Evolutionary conservation across 2,797 vertebrate species (phyloP).

Genomic region (Enteromius viviparus): DNA sequence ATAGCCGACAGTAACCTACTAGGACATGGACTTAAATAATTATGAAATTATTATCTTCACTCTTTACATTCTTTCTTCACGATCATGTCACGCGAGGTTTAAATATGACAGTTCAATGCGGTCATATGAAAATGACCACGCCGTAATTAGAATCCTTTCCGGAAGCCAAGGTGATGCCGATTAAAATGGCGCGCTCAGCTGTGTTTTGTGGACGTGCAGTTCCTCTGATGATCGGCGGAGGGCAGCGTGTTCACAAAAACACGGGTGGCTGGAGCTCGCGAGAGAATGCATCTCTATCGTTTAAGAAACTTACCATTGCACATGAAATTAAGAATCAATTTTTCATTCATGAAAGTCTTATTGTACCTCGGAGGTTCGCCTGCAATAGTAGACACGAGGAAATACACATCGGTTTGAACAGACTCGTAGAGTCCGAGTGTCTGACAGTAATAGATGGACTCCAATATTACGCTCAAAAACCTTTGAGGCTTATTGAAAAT

Average conservation of each 20-base stretch:
- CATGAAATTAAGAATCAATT: conserved; percentile 56
- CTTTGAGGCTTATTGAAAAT: conserved; percentile 58
- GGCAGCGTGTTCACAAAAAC: conserved; percentile 70
- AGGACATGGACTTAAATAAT: not conserved
- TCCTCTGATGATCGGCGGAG: conserved; percentile 72
- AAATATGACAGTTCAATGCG: not conserved
- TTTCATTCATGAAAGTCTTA: conserved; percentile 56
- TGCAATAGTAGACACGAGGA: conserved; percentile 40
- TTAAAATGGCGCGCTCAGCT: not conserved
- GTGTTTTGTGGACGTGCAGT: conserved; percentile 63
- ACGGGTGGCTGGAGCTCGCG: conserved; percentile 5
- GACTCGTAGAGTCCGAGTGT: conserved; percentile 34
- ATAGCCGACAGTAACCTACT: not conserved
- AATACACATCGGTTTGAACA: conserved; percentile 50
- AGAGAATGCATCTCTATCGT: conserved; percentile 45
- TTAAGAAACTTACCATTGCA: conserved; percentile 42
- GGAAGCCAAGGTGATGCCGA: not conserved
- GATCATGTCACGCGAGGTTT: not conserved
- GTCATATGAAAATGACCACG: not conserved
- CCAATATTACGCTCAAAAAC: conserved; percentile 57
- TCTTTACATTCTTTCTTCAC: not conserved
- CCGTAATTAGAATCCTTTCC: not conserved
- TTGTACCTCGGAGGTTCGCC: conserved; percentile 48
- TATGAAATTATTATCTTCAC: not conserved
- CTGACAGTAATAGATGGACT: conserved; percentile 62